Base-by-base conservation (phyloP, 2,888 invertebrate genomes). In the Cheilosia variabilis region DNA sequence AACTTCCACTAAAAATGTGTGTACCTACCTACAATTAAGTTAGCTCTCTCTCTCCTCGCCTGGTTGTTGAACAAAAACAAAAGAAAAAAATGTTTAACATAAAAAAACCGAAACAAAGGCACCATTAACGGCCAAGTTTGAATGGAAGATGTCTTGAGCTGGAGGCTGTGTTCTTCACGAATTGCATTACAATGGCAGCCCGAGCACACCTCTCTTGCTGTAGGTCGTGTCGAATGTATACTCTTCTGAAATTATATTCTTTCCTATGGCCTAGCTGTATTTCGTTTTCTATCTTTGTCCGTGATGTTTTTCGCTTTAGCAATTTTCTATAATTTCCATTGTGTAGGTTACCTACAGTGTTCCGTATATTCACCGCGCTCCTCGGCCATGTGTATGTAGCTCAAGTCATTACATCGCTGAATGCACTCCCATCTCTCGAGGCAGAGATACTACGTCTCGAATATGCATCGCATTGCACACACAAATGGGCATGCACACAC, bases 321-420 rank as follows among this genome's bases (percentile, higher is more conserved):
- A 77, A 72, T 82, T 77, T 83, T 78, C 78, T 78, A 65, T 73
- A 78, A 83, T 83, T 65, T 78, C 15, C 69, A 63, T 83, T 72
- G 72, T 78, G 50, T 60, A 43, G 31, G 55, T 37, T 37, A 47
- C 17, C 17, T 9, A 47, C 19, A 47, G 9, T 10, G 2, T 47
- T 47, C 19, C 1, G 27, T 27, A 7, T 5, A 27, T 27, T 27
- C 6, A 27, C 27, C 43, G 5, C 27, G 6, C 43, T 9, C 57
- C 27, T 15, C 24, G 2, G 1, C 52, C 52, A 15, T 13, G 47
- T 9, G 17, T 43, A 60, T 69, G 50, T 37, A 65, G 52, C 58
- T 75, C 47, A 79, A 79, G 79, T 71, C 84, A 84, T 84, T 84
- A 79, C 65, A 75, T 71, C 53, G 79, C 75, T 66, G 79, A 34